Evolutionary conservation across 2,888 invertebrate species (phyloP), one percentile per base, ranked within the genome.

Genomic region (Drosophila koepferae): DNA sequence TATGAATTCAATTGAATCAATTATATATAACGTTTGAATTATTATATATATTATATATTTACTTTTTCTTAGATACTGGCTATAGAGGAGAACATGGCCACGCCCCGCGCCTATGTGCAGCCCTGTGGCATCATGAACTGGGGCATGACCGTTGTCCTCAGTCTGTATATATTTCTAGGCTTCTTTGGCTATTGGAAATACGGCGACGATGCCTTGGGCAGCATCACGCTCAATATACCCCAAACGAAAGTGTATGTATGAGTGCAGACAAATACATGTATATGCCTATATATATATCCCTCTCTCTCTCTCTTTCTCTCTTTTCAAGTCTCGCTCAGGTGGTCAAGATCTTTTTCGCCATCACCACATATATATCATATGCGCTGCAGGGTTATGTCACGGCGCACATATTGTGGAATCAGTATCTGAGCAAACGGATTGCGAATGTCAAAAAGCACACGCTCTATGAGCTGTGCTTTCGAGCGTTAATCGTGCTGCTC

Each of bases 351-450:
- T 96, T 97, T 95, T 97, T 97, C 67, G 97, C 97, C 0, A 93
- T 97, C 0, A 97, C 97, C 20, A 97, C 99, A 55, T 98, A 99
- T 94, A 95, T 99, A 85, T 98, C 99, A 0, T 99, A 99, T 94
- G 96, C 97, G 41, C 94, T 99, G n/a, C 99, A 99, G 93, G 98
- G 99, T 93, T 99, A 99, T 94, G 99, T 99, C 5, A 99, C 99
- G 0, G 96, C 99, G 95, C 97, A 97, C 88, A 98, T 99, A 70
- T 96, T 99, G 78, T 99, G 98, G 98, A 80, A 91, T 62, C 93
- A 93, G 43, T 94, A 93, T 66, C 80, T 94, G 48, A 92, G 93
- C 48, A 98, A 98, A 83, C 95, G 95, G 79, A 92, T 96, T 14
- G 95, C 96, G 78, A 91, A 93, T 84, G 84, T 91, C 2, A 96